Evolutionary conservation across 2,113 vertebrate species (phyloP).

Genomic region (Lathamus discolor): DNA sequence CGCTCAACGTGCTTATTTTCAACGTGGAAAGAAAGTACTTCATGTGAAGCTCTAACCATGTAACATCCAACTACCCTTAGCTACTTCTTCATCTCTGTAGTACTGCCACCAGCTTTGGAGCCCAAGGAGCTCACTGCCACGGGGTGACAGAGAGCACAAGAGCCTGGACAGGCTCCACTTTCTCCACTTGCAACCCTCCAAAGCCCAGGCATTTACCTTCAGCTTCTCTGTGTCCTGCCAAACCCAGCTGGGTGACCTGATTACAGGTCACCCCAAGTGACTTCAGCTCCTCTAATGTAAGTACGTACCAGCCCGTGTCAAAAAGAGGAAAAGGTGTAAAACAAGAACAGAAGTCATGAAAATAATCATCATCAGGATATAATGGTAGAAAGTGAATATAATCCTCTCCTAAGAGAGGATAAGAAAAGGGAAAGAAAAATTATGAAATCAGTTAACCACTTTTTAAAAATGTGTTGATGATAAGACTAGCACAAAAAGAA

Average conservation of each 20-base stretch:
- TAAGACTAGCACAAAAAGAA: background rate
- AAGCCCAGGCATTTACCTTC: background rate
- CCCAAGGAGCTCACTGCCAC: background rate
- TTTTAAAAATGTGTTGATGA: background rate
- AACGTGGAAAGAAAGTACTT: background rate
- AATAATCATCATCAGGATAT: background rate
- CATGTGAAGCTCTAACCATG: background rate
- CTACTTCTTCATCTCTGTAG: background rate
- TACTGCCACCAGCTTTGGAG: background rate
- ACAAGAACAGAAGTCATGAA: background rate
- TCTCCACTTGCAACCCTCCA: background rate
- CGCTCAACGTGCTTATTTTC: background rate
- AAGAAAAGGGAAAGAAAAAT: background rate
- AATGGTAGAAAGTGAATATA: background rate
- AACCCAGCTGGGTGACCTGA: background rate
- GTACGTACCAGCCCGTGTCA: background rate
- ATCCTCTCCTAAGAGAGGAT: background rate
- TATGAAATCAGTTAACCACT: background rate
- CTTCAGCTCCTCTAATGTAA: background rate
- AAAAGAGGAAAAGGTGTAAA: background rate
- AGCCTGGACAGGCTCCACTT: background rate
- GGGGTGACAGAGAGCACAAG: rapidly evolving
- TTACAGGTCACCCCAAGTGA: background rate
- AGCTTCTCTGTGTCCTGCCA: background rate
- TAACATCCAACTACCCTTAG: background rate